Conservation (phyloP, 2,888 invertebrate species). For the Thymelicus acteon region DNA sequence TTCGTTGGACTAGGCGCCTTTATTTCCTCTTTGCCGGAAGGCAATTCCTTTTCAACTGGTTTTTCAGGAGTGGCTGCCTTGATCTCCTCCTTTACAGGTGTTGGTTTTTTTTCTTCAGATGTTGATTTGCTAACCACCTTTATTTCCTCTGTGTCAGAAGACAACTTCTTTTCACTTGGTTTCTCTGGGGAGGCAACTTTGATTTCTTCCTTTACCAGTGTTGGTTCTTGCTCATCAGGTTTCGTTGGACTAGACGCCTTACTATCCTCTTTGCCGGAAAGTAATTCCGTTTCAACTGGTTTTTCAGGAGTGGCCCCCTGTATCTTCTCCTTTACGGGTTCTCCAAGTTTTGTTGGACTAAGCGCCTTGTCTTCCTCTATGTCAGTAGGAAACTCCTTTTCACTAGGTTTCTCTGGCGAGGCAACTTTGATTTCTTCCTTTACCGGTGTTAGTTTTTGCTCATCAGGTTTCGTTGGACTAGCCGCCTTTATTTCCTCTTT, state of each 20-base stretch:
- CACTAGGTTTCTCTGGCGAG: not conserved
- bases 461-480: too few species aligned
- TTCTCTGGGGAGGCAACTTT: not conserved
- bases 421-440: too few species aligned
- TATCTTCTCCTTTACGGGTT: not conserved
- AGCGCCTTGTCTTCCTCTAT: too few species aligned
- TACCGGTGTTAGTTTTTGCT: too few species aligned
- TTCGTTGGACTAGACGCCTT: too few species aligned
- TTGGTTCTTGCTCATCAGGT: not conserved
- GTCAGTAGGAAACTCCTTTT: too few species aligned
- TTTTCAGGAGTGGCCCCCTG: not conserved
- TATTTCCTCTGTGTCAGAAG: too few species aligned
- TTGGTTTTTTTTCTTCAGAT: not conserved
- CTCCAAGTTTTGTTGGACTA: not conserved
- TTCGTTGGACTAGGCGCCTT: too few species aligned
- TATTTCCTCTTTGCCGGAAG: not conserved
- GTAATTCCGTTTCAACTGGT: not conserved
- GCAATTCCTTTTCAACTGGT: not conserved
- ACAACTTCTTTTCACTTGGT: not conserved
- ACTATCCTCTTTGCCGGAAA: not conserved
- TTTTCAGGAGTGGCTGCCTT: not conserved
- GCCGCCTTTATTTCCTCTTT: too few species aligned
- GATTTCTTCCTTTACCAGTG: conserved; percentile 3
- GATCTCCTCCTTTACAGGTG: not conserved
- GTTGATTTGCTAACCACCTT: not conserved